phyloP scores from a whole-genome alignment of 2,113 vertebrate genomes.

The Notothenia rossii region DNA sequence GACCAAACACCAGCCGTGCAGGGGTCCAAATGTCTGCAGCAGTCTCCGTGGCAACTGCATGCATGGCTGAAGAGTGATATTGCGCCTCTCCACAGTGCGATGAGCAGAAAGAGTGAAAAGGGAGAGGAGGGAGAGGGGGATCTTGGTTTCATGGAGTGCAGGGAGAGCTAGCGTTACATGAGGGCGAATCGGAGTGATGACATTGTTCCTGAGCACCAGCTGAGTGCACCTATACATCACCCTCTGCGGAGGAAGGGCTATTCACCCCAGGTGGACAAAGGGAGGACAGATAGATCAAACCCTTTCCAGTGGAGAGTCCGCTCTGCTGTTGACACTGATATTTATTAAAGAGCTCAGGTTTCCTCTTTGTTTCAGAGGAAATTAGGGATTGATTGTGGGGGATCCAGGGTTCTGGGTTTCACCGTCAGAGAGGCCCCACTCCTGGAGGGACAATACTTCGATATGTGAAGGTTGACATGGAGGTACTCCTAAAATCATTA shows the following conservation, averaged over 20 bases:
- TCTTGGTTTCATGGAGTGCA: constrained; percentile 75
- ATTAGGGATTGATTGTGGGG: constrained; percentile 59
- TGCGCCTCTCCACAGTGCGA: constrained; percentile 55
- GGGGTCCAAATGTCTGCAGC: constrained; percentile 40
- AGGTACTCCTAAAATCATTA: not conserved
- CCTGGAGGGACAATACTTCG: constrained; percentile 1
- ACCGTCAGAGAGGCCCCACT: not conserved
- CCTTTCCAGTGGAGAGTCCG: not conserved
- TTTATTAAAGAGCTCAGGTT: constrained; percentile 47
- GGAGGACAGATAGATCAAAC: constrained; percentile 35
- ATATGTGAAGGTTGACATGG: not conserved
- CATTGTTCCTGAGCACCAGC: constrained; percentile 71
- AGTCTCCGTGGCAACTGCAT: constrained; percentile 71
- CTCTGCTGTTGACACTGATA: constrained; percentile 38
- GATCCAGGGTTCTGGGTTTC: constrained; percentile 15
- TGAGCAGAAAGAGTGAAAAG: constrained; percentile 72
- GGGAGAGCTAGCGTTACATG: constrained; percentile 75
- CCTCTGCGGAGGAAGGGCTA: constrained; percentile 40
- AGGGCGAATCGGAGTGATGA: constrained; percentile 79
- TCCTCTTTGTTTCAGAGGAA: constrained; percentile 56
- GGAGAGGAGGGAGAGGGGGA: constrained; percentile 65
- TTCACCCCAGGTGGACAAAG: constrained; percentile 47
- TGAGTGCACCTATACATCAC: constrained; percentile 68
- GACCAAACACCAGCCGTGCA: constrained; percentile 29
- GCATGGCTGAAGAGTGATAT: constrained; percentile 75